phyloP scores from a whole-genome alignment of 1,140 invertebrate species.

The Vanessa atalanta region DNA sequence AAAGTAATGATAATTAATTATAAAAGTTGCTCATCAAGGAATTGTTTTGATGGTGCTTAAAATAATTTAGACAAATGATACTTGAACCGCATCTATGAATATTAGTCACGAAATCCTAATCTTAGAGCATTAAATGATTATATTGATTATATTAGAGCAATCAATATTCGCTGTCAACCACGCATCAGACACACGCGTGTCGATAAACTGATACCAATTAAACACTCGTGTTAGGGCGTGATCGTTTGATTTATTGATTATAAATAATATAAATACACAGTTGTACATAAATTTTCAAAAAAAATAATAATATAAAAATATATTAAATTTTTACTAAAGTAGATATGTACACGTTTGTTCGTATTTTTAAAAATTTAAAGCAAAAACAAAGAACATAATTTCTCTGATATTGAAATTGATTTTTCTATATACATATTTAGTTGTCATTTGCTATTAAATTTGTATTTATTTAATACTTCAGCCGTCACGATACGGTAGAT shows the following conservation, averaged over 20 bases:
- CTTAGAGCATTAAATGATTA: not conserved
- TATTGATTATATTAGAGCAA: slow-evolving; percentile 10
- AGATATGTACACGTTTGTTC: no score
- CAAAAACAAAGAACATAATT: no score
- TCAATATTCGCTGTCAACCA: slow-evolving; percentile 3
- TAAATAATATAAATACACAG: not conserved
- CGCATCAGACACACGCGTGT: slow-evolving; percentile 12
- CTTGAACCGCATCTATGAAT: not conserved
- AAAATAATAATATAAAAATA: no score
- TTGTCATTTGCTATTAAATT: no score
- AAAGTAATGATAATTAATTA: no score
- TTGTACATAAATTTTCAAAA: no score
- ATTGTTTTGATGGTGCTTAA: not conserved
- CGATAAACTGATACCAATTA: slow-evolving; percentile 6
- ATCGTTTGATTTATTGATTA: slow-evolving; percentile 7
- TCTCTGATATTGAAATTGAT: no score
- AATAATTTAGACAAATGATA: not conserved
- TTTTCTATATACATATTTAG: no score
- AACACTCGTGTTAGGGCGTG: slow-evolving; percentile 18
- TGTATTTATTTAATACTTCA: no score
- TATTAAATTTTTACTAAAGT: no score
- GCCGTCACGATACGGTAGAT: no score
- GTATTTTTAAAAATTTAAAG: no score
- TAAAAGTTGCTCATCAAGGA: not conserved
- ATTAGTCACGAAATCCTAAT: not conserved